Percentiles rank a stretch among this genome's conserved stretches.
These are phyloP conservation scores for Erythrocercus mccallii DNA, from an alignment of 2,113 vertebrate genomes.

Conservation along the genomic window DNA sequence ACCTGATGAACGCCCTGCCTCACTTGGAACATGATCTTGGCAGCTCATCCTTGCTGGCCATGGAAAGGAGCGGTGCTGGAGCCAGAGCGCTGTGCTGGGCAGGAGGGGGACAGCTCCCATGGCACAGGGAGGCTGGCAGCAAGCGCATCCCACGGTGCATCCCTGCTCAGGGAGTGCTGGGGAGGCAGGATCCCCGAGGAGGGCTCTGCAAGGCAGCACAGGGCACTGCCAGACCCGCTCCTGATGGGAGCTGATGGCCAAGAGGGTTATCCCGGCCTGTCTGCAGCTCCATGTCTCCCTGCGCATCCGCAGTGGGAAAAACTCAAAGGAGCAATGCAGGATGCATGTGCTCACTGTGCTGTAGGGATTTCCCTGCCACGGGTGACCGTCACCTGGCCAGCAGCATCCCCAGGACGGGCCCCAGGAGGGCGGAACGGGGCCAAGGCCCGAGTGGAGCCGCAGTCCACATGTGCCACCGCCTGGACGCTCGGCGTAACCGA, in stretches of 20 bases:
- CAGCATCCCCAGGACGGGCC: background rate
- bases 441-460: background rate
- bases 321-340: background rate
- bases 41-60: background rate
- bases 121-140: background rate
- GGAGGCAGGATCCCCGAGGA: background rate
- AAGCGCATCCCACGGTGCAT: fast-evolving
- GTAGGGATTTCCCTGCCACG: background rate
- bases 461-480: constrained; percentile 52
- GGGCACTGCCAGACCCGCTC: background rate
- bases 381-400: background rate
- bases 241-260: background rate
- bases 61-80: background rate
- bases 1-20: background rate
- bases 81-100: fast-evolving
- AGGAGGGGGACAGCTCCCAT: background rate
- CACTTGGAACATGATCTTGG: background rate
- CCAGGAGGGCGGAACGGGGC: background rate
- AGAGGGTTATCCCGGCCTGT: fast-evolving
- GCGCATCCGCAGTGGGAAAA: fast-evolving
- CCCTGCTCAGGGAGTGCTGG: background rate
- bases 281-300: background rate
- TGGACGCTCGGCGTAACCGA: constrained; percentile 12
- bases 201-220: background rate
- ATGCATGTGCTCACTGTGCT: fast-evolving